Evolutionary conservation across 2,113 vertebrate genomes (phyloP).

Genomic region (Octodon degus): DNA sequence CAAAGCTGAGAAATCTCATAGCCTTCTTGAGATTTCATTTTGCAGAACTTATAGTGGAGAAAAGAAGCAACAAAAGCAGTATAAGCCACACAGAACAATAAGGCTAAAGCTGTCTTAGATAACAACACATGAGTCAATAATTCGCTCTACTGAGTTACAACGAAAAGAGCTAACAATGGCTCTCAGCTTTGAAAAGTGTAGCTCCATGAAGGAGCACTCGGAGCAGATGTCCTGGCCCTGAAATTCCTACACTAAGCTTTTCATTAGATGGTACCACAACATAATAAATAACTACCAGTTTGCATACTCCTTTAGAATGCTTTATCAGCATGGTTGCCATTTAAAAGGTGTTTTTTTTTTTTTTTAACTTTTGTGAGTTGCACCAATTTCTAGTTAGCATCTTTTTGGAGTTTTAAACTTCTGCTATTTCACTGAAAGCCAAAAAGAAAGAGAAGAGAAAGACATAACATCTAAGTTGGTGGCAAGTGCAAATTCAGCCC

Average conservation of each 20-base stretch:
- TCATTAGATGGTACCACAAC: not conserved
- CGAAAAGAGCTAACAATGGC: not conserved
- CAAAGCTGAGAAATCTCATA: not conserved
- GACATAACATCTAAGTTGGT: not conserved
- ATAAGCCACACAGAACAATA: not conserved
- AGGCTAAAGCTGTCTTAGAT: not conserved
- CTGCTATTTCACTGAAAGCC: not conserved
- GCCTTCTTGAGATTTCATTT: not conserved
- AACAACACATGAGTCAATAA: not conserved
- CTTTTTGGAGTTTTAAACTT: not conserved
- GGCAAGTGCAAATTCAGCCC: not conserved
- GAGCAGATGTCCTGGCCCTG: not conserved
- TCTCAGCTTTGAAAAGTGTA: not conserved
- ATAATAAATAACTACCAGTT: constrained; percentile 16
- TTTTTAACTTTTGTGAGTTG: not conserved
- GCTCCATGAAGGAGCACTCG: not conserved
- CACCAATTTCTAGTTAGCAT: not conserved
- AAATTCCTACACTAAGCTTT: not conserved
- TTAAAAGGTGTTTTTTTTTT: not conserved
- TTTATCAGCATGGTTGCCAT: not conserved
- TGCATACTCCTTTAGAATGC: not conserved
- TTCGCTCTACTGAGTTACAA: not conserved
- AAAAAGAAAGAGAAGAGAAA: not conserved
- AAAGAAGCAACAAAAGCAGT: not conserved
- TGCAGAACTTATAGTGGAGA: not conserved